phyloP scores from a whole-genome alignment of 2,888 invertebrate species.

The Monoplex corrugatus region DNA sequence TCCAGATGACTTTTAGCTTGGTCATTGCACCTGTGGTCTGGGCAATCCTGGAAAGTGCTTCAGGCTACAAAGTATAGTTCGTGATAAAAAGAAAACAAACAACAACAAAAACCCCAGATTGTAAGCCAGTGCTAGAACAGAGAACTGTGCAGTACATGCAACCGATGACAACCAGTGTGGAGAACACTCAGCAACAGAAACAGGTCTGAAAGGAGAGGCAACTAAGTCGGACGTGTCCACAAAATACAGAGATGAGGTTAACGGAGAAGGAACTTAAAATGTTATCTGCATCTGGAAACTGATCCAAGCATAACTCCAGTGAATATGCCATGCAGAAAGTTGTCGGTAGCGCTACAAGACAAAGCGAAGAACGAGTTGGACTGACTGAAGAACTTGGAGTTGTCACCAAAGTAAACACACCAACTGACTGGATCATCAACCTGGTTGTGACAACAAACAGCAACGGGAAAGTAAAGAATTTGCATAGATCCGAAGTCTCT shows the following conservation, averaged over 20 bases:
- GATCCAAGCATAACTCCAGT: not conserved
- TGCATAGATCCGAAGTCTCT: slow-evolving; percentile 8
- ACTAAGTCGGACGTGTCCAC: not conserved
- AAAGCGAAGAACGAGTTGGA: slow-evolving; percentile 8
- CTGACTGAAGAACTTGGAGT: not conserved
- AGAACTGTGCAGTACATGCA: slow-evolving; percentile 19
- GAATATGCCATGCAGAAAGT: slow-evolving; percentile 15
- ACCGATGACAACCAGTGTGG: not conserved
- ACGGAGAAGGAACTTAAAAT: not conserved
- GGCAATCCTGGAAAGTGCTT: no score
- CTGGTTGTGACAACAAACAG: not conserved
- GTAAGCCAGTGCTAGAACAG: not conserved
- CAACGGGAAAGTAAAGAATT: not conserved
- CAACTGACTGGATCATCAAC: slow-evolving; percentile 9
- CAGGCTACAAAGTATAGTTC: not conserved
- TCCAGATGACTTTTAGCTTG: no score
- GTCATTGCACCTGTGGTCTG: no score
- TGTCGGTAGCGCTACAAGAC: not conserved
- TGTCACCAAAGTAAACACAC: not conserved
- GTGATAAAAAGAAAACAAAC: not conserved
- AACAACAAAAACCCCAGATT: no score
- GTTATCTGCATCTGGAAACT: not conserved
- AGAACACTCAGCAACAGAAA: not conserved
- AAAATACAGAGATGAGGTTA: not conserved
- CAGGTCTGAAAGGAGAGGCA: not conserved